phyloP scores from a whole-genome alignment of 2,797 vertebrate species.

The Peromyscus melanophrys region DNA sequence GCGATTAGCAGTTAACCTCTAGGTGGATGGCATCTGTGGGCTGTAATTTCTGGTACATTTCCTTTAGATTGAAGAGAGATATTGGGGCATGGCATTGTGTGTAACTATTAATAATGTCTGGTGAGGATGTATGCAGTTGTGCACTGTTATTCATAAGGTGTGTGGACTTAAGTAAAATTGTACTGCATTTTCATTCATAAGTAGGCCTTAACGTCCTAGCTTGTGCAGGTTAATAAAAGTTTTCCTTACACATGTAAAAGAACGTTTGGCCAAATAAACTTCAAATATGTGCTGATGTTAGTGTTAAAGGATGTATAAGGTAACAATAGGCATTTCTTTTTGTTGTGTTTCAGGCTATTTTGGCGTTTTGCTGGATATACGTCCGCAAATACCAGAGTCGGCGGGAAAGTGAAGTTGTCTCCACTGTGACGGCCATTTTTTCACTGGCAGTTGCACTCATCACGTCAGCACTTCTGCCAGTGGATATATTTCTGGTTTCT shows the following conservation, averaged over 20 bases:
- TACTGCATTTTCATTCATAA: conserved; percentile 45
- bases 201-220: not conserved
- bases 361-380: conserved; percentile 98
- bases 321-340: conserved; percentile 39
- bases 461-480: conserved; percentile 97
- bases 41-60: not conserved
- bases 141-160: not conserved
- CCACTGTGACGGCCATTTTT: conserved; percentile 98
- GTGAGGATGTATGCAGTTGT: not conserved
- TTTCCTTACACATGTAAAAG: not conserved
- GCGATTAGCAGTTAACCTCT: conserved; percentile 35
- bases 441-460: conserved; percentile 96
- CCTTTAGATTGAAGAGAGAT: conserved; percentile 12
- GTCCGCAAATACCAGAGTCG: conserved; percentile 98
- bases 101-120: conserved; percentile 17
- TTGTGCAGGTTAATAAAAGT: conserved; percentile 7
- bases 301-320: not conserved
- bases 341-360: conserved; percentile 91
- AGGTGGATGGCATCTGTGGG: conserved; percentile 28
- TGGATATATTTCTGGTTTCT: conserved; percentile 99
- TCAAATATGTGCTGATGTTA: not conserved
- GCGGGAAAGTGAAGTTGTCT: conserved; percentile 98
- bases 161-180: not conserved
- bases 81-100: not conserved
- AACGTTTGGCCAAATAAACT: not conserved